Conservation (phyloP, 2,888 invertebrate genomes). For the Amblyjoppa proteus region DNA sequence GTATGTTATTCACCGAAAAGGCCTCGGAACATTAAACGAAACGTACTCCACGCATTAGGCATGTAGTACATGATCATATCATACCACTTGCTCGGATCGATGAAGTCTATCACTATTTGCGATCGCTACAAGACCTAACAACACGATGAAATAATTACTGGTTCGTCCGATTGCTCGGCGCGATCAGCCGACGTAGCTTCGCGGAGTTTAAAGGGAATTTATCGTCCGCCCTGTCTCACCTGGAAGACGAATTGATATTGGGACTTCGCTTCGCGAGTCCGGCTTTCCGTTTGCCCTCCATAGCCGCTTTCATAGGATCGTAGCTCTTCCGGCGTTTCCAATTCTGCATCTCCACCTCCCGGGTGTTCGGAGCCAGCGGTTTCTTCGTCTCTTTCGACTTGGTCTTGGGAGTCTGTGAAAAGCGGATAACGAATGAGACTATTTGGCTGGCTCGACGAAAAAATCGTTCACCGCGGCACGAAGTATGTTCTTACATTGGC, state of each 20-base stretch:
- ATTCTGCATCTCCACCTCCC: slow-evolving; percentile 95
- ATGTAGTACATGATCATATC: slow-evolving; percentile 70
- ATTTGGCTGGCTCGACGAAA: neutral
- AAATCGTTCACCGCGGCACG: neutral
- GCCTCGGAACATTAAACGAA: slow-evolving; percentile 66
- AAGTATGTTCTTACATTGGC: slow-evolving; percentile 67
- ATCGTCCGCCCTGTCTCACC: slow-evolving; percentile 71
- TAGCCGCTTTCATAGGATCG: slow-evolving; percentile 97
- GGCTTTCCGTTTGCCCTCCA: slow-evolving; percentile 90
- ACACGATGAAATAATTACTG: slow-evolving; percentile 75
- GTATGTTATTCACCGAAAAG: slow-evolving; percentile 23
- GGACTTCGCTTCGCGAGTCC: slow-evolving; percentile 78
- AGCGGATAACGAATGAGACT: neutral
- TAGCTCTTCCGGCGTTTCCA: slow-evolving; percentile 98
- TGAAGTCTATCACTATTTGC: slow-evolving; percentile 78
- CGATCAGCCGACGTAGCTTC: slow-evolving; percentile 14
- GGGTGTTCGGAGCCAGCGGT: slow-evolving; percentile 87
- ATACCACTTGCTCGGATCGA: slow-evolving; percentile 77
- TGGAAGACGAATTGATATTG: slow-evolving; percentile 79
- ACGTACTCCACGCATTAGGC: slow-evolving; percentile 52
- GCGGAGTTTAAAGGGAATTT: neutral
- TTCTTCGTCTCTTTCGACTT: slow-evolving; percentile 78
- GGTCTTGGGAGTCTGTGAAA: slow-evolving; percentile 71
- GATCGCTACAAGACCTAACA: slow-evolving; percentile 81
- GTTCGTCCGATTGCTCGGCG: slow-evolving; percentile 28